Evolutionary conservation across 92 coral and sea anemone species (phyloP), one percentile per base, ranked within the genome.

Genomic region (Micromussa lordhowensis): DNA sequence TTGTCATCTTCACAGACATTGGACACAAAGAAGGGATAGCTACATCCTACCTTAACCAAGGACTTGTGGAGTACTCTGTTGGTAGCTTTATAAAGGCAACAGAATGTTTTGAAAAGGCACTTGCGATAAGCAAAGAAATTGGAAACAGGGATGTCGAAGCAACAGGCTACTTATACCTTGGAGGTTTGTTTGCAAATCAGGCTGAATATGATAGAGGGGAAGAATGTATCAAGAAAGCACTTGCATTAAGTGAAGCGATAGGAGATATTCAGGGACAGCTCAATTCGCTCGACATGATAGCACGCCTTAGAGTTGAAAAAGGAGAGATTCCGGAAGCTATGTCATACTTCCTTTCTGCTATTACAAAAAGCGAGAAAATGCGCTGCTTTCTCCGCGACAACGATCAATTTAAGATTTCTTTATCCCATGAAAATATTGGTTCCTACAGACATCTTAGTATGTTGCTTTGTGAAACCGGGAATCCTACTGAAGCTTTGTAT

Each of bases 91-190:
- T 14, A 49, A 79, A 54, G 16, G 63, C 68, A 8, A 13, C 15
- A 54, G 68, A 79, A 55, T 54, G 55, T 53, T 68, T 16, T n/a
- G 63, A 79, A 68, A 79, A 79, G 30, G 44, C 82, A 30, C 40
- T 79, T 55, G 59, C 69, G 1, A 79, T 79, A 16, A 4, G 51
- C 9, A 55, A 54, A 32, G 69, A 79, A 57, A 0, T 55, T 35
- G 68, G 2, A 16, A 54, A 14, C 7, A 12, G 35, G 4, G 16
- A 79, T 14, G 82, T 44, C 13, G 68, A 54, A 31, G 68, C 16
- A 54, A 3, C 0, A 8, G 19, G 19, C 32, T 79, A 16, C 36
- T 9, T 9, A 55, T 1, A 30, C 28, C 38, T 77, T 3, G 81
- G 81, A 48, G 21, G 1, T 10, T 18, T 12, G 22, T 21, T 36